Conservation (phyloP, 1,140 invertebrate genomes). For the Drosophila santomea region DNA sequence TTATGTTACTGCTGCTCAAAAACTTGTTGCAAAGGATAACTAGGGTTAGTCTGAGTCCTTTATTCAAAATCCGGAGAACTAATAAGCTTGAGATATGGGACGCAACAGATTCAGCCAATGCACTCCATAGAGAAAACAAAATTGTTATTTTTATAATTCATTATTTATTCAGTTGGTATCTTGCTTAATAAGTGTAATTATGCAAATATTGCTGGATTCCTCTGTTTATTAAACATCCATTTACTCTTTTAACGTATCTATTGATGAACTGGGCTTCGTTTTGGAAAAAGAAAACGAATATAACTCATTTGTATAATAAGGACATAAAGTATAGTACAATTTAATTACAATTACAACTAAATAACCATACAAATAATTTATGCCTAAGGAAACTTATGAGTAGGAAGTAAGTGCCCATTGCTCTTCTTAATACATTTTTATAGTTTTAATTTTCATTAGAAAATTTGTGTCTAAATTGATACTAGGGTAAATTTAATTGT, state of each 20-base stretch:
- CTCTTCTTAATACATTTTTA: slow-evolving; percentile 34
- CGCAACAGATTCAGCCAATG: too few species aligned
- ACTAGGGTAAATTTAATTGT: slow-evolving; percentile 37
- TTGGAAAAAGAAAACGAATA: slow-evolving; percentile 56
- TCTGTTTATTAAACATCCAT: slow-evolving; percentile 49
- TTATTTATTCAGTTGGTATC: slow-evolving; percentile 58
- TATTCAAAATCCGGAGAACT: too few species aligned
- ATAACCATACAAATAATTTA: slow-evolving; percentile 73
- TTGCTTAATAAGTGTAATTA: slow-evolving; percentile 59
- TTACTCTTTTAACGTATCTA: slow-evolving; percentile 26
- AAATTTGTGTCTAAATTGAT: slow-evolving; percentile 57
- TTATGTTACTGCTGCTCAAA: too few species aligned
- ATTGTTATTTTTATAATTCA: slow-evolving; percentile 29
- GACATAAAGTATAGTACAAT: slow-evolving; percentile 70
- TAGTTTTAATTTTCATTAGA: slow-evolving; percentile 49
- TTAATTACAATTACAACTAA: slow-evolving; percentile 77
- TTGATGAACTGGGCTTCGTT: slow-evolving; percentile 57
- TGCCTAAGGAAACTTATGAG: slow-evolving; percentile 61
- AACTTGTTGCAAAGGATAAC: too few species aligned
- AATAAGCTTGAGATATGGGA: too few species aligned
- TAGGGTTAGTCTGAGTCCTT: too few species aligned
- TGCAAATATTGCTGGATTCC: slow-evolving; percentile 74
- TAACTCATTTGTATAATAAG: slow-evolving; percentile 53
- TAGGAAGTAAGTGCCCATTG: slow-evolving; percentile 66
- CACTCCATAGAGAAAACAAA: neutral